Evolutionary conservation across 2,888 invertebrate genomes (phyloP).

Genomic region (Stictocephala bisonia): DNA sequence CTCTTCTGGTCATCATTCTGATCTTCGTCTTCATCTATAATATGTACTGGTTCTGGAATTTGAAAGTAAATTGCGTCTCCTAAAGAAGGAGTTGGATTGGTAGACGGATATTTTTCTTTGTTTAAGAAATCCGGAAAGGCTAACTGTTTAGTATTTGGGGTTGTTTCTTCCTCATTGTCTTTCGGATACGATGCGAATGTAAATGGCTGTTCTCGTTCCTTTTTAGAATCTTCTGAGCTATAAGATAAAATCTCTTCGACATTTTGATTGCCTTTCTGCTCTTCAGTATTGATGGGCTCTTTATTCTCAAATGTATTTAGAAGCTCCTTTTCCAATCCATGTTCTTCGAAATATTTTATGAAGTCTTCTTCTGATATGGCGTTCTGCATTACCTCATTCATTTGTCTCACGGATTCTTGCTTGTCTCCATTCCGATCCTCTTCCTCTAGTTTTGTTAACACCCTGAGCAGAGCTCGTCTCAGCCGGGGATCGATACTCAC

Average conservation of each 20-base stretch:
- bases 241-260: slow-evolving; percentile 37
- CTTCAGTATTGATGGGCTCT: slow-evolving; percentile 18
- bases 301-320: background rate
- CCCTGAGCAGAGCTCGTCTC: slow-evolving; percentile 79
- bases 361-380: slow-evolving; percentile 49
- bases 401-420: slow-evolving; percentile 33
- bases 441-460: slow-evolving; percentile 79
- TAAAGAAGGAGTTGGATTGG: slow-evolving; percentile 49
- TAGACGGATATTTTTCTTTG: slow-evolving; percentile 44
- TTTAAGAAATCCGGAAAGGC: slow-evolving; percentile 15
- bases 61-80: slow-evolving; percentile 48
- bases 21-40: slow-evolving; percentile 20
- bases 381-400: slow-evolving; percentile 28
- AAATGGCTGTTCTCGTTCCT: slow-evolving; percentile 10
- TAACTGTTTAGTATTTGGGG: slow-evolving; percentile 13
- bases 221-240: slow-evolving; percentile 30
- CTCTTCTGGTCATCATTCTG: background rate
- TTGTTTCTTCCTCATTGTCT: slow-evolving; percentile 14
- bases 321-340: slow-evolving; percentile 27
- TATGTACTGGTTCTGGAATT: slow-evolving; percentile 45
- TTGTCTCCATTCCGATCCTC: slow-evolving; percentile 63
- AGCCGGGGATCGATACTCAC: slow-evolving; percentile 79
- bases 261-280: slow-evolving; percentile 10
- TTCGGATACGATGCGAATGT: slow-evolving; percentile 26
- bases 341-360: slow-evolving; percentile 39